Base-by-base conservation (phyloP, 2,113 vertebrate species). In the Poecilia latipinna region DNA sequence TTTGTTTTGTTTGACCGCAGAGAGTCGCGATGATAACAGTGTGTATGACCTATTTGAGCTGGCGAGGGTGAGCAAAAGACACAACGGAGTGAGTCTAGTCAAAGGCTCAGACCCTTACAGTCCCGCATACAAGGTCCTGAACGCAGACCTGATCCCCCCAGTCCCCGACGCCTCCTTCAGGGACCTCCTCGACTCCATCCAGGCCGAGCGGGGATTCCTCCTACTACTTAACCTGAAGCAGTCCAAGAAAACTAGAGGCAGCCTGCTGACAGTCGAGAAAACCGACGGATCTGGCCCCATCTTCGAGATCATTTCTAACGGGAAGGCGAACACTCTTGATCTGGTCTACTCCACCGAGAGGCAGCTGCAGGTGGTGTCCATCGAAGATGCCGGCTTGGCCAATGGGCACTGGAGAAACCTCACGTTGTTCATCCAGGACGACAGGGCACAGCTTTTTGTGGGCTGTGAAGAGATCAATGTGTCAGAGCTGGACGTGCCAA, bases 1-100 rank as follows among this genome's bases (percentile, higher is more conserved):
- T 51, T n/a, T 35, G 28, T 85, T 72, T 77, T 64, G 61, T 81
- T 33, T 78, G 32, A 75, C 68, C 2, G 12, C 96, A 99, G 98
- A 97, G 82, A 94, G 93, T 35, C 94, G 86, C 5, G 97, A 99
- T 83, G 96, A 97, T 80, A 96, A 96, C 91, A 95, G 96, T 0
- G 96, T 97, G 12, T 99, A 96, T 1, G 98, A 99, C 89, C 82
- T 99, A 85, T 98, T 99, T 79, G 97, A 98, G 51, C 93, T 97
- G 80, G 93, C 90, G 0, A 93, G 93, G 24, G 93, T 95, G 3
- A 88, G 77, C 72, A 95, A 95, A 69, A 96, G 91, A 84, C 85
- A 94, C 31, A 86, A 95, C 0, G 98, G 98, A 63, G 96, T 98
- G 63, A 91, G 94, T 32, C 83, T 96, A 77, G 96, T 97, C 29